Base-by-base conservation (phyloP, 2,888 invertebrate species). In the Epinotia brunnichana region DNA sequence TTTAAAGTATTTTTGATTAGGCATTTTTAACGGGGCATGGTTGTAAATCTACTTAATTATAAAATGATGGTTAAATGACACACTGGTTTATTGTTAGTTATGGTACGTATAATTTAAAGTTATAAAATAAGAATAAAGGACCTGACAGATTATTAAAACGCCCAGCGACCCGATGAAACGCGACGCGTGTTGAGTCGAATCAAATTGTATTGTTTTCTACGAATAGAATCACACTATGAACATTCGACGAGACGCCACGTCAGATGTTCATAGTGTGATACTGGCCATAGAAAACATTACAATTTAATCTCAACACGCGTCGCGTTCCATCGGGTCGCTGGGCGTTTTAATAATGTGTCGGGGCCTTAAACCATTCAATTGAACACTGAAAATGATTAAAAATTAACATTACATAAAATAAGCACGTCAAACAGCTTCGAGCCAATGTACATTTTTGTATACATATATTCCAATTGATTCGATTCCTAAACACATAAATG, bases 381-480 rank as follows among this genome's bases (percentile, higher is more conserved):
- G 85, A 90, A 92, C 92, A 92, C 85, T 88, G 81, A 91, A 85
- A 85, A 83, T 84, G 83, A 84, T 83, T 81, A 81, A 85, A 87
- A 89, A 87, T 87, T 87, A 89, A 90, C 87, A 89, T 86, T 88
- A 92, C 91, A 92, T 88, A 87, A 89, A 91, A 87, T 88, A 92
- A 93, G 92, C 92, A 92, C 92, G 92, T 91, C 90, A 90, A 93
- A 92, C 90, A 93, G 91, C 91, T 88, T 92, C 91, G 92, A 92
- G 90, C 91, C 84, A 90, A 89, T 90, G 87, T 90, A 91, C 88
- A 88, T 82, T 88, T 86, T 89, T 81, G 83, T 85, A 84, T 79
- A 91, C 89, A 90, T 86, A 88, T 82, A 87, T 84, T 83, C 82
- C 84, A 87, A 85, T 87, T 83, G 86, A 83, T 82, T 86, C 83